These are phyloP conservation scores for Artemia sinica DNA, from an alignment of 2,888 invertebrate species.

Conservation along the genomic window DNA sequence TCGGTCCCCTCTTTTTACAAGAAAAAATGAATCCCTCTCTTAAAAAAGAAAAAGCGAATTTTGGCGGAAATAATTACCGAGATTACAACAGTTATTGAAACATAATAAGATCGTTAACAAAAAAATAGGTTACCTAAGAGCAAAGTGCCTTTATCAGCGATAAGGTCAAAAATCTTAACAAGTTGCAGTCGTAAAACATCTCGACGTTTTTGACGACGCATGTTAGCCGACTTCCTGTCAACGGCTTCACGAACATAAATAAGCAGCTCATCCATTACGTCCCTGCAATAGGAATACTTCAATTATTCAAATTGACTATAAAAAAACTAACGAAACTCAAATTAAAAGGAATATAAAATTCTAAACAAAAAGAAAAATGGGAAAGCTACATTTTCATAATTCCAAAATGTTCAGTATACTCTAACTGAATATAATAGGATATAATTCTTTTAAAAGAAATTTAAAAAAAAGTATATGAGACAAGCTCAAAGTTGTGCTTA, in stretches of 20 bases:
- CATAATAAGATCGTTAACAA: not conserved
- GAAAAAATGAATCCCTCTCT: not conserved
- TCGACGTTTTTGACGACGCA: constrained; percentile 68
- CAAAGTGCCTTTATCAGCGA: constrained; percentile 77
- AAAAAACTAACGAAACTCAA: too few relatives aligned
- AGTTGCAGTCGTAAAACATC: constrained; percentile 82
- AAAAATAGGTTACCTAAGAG: constrained; percentile 31
- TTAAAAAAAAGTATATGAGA: too few relatives aligned
- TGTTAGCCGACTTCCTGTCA: constrained; percentile 91
- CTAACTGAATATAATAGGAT: too few relatives aligned
- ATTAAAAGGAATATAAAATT: too few relatives aligned
- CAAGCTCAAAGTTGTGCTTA: too few relatives aligned
- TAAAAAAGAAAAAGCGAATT: not conserved
- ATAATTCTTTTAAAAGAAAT: too few relatives aligned
- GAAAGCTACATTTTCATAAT: too few relatives aligned
- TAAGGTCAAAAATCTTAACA: constrained; percentile 72
- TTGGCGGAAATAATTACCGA: constrained; percentile 4
- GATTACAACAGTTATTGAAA: constrained; percentile 21
- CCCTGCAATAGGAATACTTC: constrained; percentile 40
- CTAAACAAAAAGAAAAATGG: too few relatives aligned
- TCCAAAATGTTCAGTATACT: too few relatives aligned
- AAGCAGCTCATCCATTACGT: constrained; percentile 85
- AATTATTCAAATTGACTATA: too few relatives aligned
- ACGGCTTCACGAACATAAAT: constrained; percentile 84
- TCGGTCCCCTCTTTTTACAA: not conserved